Evolutionary conservation across 2,113 vertebrate species (phyloP), one percentile per base, ranked within the genome.

Genomic region (Oncorhynchus keta): DNA sequence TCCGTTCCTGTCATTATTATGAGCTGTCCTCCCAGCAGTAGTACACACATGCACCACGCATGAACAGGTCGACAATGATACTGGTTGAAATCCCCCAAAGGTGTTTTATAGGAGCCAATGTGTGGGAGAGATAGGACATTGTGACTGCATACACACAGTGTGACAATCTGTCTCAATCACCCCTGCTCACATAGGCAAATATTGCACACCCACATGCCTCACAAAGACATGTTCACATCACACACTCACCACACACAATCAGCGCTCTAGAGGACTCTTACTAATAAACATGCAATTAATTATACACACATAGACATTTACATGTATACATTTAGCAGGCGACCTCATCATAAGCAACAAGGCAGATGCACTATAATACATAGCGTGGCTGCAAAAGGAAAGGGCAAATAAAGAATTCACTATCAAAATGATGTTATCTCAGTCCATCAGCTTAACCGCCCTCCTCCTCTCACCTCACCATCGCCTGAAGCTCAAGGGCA

Each of bases 401-500:
- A 39, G 39, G 8, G 39, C 39, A 39, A 39, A 39, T 45, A 45
- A 16, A 55, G 14, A 55, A 18, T 55, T 18, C 0, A 4, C 13
- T 55, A 55, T 45, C 39, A 45, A 45, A 45, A 45, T 45, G 39
- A 45, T 45, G 39, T 85, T 78, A 85, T 88, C 77, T 84, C 75
- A 74, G 80, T 85, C 77, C 78, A 86, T 85, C 84, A 83, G 79
- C 68, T 81, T 75, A 81, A 64, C 73, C 2, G 20, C 57, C 35
- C 79, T 32, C 69, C 78, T 22, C 67, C 68, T 76, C 69, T 79
- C 68, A 67, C 79, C 67, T 32, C 70, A 64, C n/a, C 74, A 70
- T 71, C 62, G 70, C 70, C 77, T 78, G 74, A 77, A 57, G 70
- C 84, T 87, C 87, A 91, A 92, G 89, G 87, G 75, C 80, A 86